A percentile compares a stretch with the other conserved stretches of the same genome.
These are phyloP conservation scores for Procambarus clarkii DNA, from an alignment of 1,140 invertebrate species.

Conservation along the genomic window DNA sequence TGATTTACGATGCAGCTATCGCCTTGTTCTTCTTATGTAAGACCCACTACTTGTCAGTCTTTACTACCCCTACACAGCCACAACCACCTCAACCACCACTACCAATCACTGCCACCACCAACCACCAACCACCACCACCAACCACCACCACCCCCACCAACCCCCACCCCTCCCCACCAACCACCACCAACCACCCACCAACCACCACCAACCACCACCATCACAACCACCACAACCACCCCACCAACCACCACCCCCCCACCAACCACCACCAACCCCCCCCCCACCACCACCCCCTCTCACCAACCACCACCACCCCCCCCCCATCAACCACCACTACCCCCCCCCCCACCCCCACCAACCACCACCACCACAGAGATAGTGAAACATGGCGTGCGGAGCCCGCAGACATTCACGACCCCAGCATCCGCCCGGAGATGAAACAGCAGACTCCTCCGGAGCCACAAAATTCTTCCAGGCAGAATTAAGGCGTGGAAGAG, in stretches of 20 bases:
- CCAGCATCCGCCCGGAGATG: slow-evolving; percentile 63
- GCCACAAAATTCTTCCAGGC: neutral
- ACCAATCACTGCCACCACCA: neutral
- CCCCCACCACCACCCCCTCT: neutral
- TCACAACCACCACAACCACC: neutral
- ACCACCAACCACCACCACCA: neutral
- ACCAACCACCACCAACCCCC: neutral
- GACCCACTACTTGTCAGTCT: no score
- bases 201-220: neutral
- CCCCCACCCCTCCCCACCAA: neutral
- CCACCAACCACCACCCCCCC: neutral
- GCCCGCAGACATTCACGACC: slow-evolving; percentile 31
- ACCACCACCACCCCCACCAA: neutral
- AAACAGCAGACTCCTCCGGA: slow-evolving; percentile 23
- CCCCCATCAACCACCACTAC: no score
- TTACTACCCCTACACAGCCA: no score
- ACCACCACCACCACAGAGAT: neutral
- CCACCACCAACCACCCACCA: neutral
- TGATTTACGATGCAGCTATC: no score
- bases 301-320: neutral
- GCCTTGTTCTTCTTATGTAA: no score
- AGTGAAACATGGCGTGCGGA: neutral
- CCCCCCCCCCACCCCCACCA: neutral
- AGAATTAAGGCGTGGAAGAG: slow-evolving; percentile 1
- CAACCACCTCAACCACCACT: no score